Conservation (phyloP, 1,140 invertebrate genomes). For the Drosophila mauritiana region DNA sequence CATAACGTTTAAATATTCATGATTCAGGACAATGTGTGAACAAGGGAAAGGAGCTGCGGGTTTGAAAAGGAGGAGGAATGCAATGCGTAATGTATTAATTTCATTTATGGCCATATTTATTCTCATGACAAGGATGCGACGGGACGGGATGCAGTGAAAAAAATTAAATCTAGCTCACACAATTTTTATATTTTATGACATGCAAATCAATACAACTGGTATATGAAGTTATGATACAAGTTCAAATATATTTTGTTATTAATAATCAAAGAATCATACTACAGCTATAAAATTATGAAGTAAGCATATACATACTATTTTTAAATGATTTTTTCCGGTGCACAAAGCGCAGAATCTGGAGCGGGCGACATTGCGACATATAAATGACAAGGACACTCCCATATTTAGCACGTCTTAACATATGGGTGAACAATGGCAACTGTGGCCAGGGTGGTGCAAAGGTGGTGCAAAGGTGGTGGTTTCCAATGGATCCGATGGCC, state of each 20-base stretch:
- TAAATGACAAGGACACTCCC: slow-evolving; percentile 84
- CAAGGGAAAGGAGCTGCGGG: slow-evolving; percentile 28
- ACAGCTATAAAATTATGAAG: no score
- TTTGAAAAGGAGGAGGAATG: slow-evolving; percentile 22
- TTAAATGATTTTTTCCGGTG: slow-evolving; percentile 1
- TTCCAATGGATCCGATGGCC: not conserved
- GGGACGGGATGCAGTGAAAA: slow-evolving; percentile 32
- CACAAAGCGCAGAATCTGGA: slow-evolving; percentile 40
- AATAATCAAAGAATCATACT: no score
- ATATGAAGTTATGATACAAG: no score
- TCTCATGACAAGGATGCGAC: slow-evolving; percentile 52
- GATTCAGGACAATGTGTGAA: slow-evolving; percentile 74
- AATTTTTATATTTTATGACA: no score
- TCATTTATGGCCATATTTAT: slow-evolving; percentile 80
- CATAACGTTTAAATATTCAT: slow-evolving; percentile 77
- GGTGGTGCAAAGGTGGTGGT: slow-evolving; percentile 40
- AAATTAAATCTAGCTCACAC: not conserved
- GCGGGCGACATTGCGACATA: slow-evolving; percentile 72
- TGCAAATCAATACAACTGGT: no score
- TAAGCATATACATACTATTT: no score
- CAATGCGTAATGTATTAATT: slow-evolving; percentile 77
- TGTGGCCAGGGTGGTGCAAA: slow-evolving; percentile 52
- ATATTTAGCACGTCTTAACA: slow-evolving; percentile 82
- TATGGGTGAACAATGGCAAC: slow-evolving; percentile 66
- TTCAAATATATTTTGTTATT: no score